phyloP scores from a whole-genome alignment of 1,140 invertebrate species.

The Cyphomyrmex costatus region DNA sequence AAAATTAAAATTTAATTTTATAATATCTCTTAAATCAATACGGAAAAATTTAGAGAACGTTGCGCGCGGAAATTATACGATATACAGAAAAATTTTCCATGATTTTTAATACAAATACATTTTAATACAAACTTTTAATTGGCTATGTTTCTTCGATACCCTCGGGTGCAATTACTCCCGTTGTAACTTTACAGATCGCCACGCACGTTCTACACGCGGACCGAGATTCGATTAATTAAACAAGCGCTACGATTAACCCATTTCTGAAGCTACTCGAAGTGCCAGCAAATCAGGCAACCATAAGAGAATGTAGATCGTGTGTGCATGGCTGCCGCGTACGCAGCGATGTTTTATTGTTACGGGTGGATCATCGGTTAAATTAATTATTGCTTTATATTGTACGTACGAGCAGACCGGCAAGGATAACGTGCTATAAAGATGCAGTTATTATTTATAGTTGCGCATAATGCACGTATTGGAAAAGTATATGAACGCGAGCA shows the following conservation, averaged over 20 bases:
- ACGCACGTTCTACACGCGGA: constrained; percentile 38
- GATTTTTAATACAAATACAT: constrained; percentile 19
- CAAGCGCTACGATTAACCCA: constrained; percentile 59
- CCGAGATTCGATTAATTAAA: constrained; percentile 63
- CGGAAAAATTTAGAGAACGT: background rate
- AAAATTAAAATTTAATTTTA: constrained; percentile 13
- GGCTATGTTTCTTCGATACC: constrained; percentile 46
- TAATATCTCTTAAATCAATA: background rate
- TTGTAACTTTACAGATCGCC: constrained; percentile 53
- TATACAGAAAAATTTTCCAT: background rate
- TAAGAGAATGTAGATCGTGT: constrained; percentile 38
- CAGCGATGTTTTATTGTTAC: constrained; percentile 45
- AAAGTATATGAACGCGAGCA: constrained; percentile 33
- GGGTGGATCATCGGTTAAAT: constrained; percentile 47
- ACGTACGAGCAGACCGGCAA: background rate
- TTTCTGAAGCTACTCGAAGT: constrained; percentile 54
- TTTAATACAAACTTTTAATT: constrained; percentile 41
- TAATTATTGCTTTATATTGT: constrained; percentile 48
- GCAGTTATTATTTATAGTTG: constrained; percentile 46
- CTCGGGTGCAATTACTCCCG: constrained; percentile 44
- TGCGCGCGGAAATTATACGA: background rate
- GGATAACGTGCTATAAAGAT: constrained; percentile 50
- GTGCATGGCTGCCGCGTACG: background rate
- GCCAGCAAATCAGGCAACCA: constrained; percentile 44
- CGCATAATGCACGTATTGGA: constrained; percentile 31